Percentiles rank a stretch among this genome's conserved stretches.
phyloP scores from a whole-genome alignment of 2,797 vertebrate species.

The Holocentrus rufus region DNA sequence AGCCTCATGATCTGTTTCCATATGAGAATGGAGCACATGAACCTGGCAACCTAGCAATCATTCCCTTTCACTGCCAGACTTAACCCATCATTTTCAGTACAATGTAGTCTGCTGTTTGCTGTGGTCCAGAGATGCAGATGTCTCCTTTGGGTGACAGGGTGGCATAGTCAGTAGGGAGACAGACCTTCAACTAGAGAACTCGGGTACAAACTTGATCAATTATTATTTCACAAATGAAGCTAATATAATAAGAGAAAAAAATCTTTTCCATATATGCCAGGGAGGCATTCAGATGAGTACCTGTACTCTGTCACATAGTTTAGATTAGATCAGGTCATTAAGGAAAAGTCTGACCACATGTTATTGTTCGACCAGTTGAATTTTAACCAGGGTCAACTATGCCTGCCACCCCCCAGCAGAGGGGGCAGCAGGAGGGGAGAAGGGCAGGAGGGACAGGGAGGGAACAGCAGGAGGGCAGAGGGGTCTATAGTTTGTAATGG shows the following conservation, averaged over 20 bases:
- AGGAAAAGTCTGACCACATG: conserved; percentile 36
- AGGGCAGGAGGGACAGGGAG: conserved; percentile 45
- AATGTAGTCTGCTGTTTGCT: not conserved
- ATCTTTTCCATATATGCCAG: not conserved
- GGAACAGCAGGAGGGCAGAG: conserved; percentile 66
- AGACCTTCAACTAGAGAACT: not conserved
- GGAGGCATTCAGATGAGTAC: conserved; percentile 4
- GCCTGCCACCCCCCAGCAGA: conserved; percentile 75
- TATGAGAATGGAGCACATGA: too few species aligned
- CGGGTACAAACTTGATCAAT: not conserved
- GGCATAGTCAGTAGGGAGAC: not conserved
- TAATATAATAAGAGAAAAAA: too few species aligned
- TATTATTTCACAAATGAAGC: not conserved
- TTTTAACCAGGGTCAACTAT: conserved; percentile 80
- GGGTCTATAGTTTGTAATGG: conserved; percentile 63
- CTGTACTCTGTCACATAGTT: too few species aligned
- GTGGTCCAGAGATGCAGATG: not conserved
- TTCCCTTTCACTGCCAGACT: not conserved
- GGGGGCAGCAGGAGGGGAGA: conserved; percentile 73
- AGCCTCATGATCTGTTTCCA: not conserved
- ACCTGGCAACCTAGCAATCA: not conserved
- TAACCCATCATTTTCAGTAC: not conserved
- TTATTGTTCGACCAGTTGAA: conserved; percentile 68
- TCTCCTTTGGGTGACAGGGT: not conserved
- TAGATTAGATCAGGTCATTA: conserved; percentile 40